phyloP scores from a whole-genome alignment of 1,140 invertebrate genomes.

The Gonatopus flavifemur region DNA sequence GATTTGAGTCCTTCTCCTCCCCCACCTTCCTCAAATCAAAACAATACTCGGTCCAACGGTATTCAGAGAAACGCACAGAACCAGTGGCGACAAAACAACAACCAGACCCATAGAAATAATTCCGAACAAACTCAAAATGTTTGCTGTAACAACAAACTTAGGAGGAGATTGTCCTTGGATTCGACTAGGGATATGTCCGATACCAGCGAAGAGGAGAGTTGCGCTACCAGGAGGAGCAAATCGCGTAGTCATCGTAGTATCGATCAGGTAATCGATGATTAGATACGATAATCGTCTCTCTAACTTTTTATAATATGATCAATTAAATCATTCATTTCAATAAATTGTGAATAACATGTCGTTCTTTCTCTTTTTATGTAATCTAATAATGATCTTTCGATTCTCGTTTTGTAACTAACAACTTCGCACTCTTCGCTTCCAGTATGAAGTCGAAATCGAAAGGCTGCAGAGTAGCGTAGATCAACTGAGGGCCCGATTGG shows the following conservation, averaged over 20 bases:
- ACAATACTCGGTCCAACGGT: conserved; percentile 53
- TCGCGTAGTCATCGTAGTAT: conserved; percentile 66
- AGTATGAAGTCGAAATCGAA: conserved; percentile 77
- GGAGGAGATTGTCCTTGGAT: conserved; percentile 70
- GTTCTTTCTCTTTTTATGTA: conserved; percentile 7
- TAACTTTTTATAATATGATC: no score
- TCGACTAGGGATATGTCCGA: conserved; percentile 71
- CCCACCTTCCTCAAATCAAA: conserved; percentile 42
- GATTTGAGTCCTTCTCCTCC: conserved; percentile 52
- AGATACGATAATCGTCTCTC: no score
- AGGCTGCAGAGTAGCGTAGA: conserved; percentile 76
- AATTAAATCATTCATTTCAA: no score
- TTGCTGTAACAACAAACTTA: conserved; percentile 46
- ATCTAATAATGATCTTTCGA: background rate
- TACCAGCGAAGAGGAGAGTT: conserved; percentile 63
- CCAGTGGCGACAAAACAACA: conserved; percentile 46
- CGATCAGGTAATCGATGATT: conserved; percentile 68
- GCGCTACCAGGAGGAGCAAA: conserved; percentile 54
- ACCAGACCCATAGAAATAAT: conserved; percentile 38
- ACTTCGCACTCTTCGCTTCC: conserved; percentile 45
- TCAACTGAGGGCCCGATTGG: conserved; percentile 62
- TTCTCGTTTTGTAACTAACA: conserved; percentile 50
- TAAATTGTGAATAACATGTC: conserved; percentile 22
- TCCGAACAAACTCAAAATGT: conserved; percentile 46
- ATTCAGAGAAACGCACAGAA: conserved; percentile 58